A percentile compares a stretch with the other conserved stretches of the same genome.
phyloP scores from a whole-genome alignment of 2,888 invertebrate genomes.

The Habrosyne pyritoides region DNA sequence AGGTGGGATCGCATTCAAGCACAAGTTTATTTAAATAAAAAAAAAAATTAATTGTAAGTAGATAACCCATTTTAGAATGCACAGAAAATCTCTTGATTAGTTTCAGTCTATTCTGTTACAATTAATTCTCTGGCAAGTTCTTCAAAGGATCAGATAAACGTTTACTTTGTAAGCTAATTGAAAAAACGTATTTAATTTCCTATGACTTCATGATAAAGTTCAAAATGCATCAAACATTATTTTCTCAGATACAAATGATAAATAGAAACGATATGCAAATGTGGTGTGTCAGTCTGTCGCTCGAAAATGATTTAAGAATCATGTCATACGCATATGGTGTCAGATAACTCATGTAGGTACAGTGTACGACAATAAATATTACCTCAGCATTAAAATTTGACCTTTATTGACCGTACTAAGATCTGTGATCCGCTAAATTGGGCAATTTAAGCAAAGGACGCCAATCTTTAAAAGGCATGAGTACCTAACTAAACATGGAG shows the following conservation, averaged over 20 bases:
- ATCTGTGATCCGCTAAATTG: background rate
- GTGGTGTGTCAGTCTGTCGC: slow-evolving; percentile 20
- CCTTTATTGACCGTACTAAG: background rate
- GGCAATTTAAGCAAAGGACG: background rate
- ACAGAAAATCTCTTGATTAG: no score
- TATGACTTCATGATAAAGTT: background rate
- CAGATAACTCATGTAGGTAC: background rate
- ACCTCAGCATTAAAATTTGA: background rate
- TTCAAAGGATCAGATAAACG: no score
- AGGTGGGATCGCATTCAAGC: no score
- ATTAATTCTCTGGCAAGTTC: no score
- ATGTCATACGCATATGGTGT: slow-evolving; percentile 11
- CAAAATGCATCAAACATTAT: background rate
- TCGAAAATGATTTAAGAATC: slow-evolving; percentile 15
- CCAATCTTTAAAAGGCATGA: background rate
- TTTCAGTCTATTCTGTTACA: no score
- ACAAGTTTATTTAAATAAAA: no score
- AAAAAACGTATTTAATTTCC: background rate
- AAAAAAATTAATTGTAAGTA: no score
- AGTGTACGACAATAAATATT: background rate
- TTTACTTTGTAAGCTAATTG: no score
- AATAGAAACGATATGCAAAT: slow-evolving; percentile 18
- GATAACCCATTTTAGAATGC: no score
- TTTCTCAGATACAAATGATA: slow-evolving; percentile 10
- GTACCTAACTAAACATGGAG: background rate